Base-by-base conservation (phyloP, 2,797 vertebrate species). In the Leuciscus waleckii region DNA sequence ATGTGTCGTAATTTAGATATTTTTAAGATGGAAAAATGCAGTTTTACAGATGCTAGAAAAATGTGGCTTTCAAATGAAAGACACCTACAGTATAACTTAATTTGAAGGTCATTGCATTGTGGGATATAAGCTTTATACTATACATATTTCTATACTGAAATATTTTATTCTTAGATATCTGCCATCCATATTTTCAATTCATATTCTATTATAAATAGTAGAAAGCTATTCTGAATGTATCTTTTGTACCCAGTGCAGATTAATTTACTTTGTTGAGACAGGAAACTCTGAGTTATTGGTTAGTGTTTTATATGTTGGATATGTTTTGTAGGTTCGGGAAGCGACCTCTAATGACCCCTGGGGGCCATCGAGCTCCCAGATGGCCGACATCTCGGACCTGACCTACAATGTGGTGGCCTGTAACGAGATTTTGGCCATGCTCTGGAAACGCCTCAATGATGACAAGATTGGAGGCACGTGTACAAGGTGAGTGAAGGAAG, bases 391-490 rank as follows among this genome's bases (percentile, higher is more conserved):
- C 46, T 98, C 98, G 0, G 98, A 99, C 90, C 94, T 99, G 86
- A 99, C 98, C 14, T 99, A 99, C 93, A 99, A 99, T 0, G 97
- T 97, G 71, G 97, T 99, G 90, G 98, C 98, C 88, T 99, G 98
- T 90, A 98, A 97, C 0, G 98, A 99, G 94, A 99, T 99, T 90
- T 98, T 99, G 97, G 97, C 96, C n/a, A 99, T 99, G 98, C 96
- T 99, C 63, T 99, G 97, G 97, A 98, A 97, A 89, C 95, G 98
- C 1, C 96, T 99, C 77, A 99, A 98, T 0, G 98, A 99, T 0
- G 98, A 98, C 93, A 98, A 96, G 93, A 99, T 94, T 99, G 98
- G 98, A 96, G 98, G 84, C 98, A 99, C 0, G 98, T 99, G 19
- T 98, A 99, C 91, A 99, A 99, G 96, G 95, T 95, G 63, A 77